Evolutionary conservation across 2,888 invertebrate species (phyloP).

Genomic region (Parnassius smintheus): DNA sequence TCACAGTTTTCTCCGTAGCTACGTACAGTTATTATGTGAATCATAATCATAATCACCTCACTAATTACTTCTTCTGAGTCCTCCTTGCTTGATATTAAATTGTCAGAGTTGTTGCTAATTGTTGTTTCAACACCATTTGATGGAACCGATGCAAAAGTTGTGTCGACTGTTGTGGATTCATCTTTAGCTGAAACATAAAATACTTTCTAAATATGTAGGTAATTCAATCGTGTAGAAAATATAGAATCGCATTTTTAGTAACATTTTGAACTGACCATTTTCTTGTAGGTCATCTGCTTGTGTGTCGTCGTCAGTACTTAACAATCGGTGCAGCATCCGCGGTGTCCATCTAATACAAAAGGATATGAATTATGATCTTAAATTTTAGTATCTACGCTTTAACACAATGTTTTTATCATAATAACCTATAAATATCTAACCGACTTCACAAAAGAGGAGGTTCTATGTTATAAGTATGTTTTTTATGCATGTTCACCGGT

Average conservation of each 20-base stretch:
- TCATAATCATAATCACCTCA: conserved; percentile 45
- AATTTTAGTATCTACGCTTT: no score
- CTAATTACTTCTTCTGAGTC: conserved; percentile 46
- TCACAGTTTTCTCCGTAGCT: no score
- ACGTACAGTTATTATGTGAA: no score
- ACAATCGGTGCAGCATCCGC: conserved; percentile 56
- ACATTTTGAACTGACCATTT: conserved; percentile 43
- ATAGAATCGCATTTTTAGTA: no score
- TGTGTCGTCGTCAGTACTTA: conserved; percentile 62
- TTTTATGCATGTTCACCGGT: no score
- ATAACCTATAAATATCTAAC: no score
- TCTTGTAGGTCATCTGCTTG: conserved; percentile 44
- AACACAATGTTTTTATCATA: no score
- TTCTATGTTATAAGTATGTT: no score
- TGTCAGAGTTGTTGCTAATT: conserved; percentile 39
- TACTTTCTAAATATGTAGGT: background rate
- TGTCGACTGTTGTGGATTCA: conserved; percentile 46
- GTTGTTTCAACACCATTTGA: conserved; percentile 60
- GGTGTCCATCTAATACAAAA: conserved; percentile 60
- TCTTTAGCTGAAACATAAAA: conserved; percentile 36
- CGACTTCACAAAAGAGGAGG: no score
- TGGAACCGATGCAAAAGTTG: conserved; percentile 56
- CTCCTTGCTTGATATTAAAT: conserved; percentile 36
- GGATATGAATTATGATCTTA: no score
- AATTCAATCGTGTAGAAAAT: no score